phyloP scores from a whole-genome alignment of 2,888 invertebrate species.

The Ophion obscuratus region DNA sequence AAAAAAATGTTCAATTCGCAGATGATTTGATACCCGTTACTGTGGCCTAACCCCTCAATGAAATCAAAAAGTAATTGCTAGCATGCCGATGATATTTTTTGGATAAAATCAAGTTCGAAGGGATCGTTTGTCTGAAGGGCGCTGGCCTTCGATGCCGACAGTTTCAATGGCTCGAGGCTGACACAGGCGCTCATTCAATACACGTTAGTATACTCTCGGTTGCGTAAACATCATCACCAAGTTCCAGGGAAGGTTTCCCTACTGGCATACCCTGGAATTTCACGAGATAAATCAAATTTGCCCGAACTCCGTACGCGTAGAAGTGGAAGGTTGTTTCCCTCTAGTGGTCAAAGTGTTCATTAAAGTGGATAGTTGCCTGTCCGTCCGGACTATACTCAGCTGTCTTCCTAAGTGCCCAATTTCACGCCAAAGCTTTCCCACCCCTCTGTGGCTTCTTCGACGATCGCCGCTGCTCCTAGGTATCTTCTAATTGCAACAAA shows the following conservation, averaged over 20 bases:
- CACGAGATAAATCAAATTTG: slow-evolving; percentile 52
- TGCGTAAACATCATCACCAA: background rate
- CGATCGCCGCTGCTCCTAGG: no score
- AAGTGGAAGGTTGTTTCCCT: slow-evolving; percentile 15
- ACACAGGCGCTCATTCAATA: no score
- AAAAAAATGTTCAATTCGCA: no score
- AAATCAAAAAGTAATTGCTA: no score
- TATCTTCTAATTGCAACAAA: no score
- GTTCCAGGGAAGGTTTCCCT: slow-evolving; percentile 4
- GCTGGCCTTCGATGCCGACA: no score
- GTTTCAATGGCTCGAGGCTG: no score
- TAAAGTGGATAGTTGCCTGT: slow-evolving; percentile 29
- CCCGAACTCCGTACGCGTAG: background rate
- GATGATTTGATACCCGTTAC: no score
- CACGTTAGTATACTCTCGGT: background rate
- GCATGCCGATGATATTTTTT: no score
- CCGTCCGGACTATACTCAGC: slow-evolving; percentile 27
- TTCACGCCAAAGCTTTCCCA: slow-evolving; percentile 22
- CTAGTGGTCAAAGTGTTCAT: slow-evolving; percentile 49
- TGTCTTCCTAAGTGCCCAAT: slow-evolving; percentile 32
- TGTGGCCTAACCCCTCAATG: no score
- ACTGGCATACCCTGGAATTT: slow-evolving; percentile 28
- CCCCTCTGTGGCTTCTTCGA: background rate
- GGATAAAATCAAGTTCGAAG: no score
- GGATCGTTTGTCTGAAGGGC: no score